These are phyloP conservation scores for Beris morrisii DNA, from an alignment of 2,888 invertebrate genomes.

Conservation along the genomic window DNA sequence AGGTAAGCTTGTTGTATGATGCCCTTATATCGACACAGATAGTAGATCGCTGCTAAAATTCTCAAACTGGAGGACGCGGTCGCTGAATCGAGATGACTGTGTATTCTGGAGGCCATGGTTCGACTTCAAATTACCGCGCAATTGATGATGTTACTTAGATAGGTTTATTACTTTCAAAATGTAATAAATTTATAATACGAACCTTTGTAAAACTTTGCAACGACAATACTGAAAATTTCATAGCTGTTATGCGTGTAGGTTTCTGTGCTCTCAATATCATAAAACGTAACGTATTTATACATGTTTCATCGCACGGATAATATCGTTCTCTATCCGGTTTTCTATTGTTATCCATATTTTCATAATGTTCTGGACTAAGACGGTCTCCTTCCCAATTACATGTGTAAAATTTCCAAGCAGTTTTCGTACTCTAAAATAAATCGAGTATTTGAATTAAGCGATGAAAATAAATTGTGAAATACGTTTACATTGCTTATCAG, in stretches of 20 bases:
- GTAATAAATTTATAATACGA: constrained; percentile 1
- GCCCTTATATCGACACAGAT: too few species aligned
- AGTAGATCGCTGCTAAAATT: too few species aligned
- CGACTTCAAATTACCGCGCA: too few species aligned
- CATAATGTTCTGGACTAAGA: constrained; percentile 16
- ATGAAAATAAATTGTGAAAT: background rate
- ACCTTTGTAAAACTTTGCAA: constrained; percentile 53
- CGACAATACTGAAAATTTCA: constrained; percentile 53
- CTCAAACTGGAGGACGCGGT: too few species aligned
- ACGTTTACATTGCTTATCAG: constrained; percentile 50
- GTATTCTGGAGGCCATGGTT: too few species aligned
- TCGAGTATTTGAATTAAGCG: background rate
- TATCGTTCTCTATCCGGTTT: constrained; percentile 2
- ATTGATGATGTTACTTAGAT: too few species aligned
- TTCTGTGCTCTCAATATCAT: constrained; percentile 52
- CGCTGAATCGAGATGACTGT: too few species aligned
- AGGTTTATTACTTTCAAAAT: too few species aligned
- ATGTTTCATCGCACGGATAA: constrained; percentile 43
- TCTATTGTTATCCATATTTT: background rate
- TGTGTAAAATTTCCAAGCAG: constrained; percentile 37
- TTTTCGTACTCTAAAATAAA: constrained; percentile 33
- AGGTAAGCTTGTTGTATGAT: too few species aligned
- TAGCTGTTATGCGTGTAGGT: constrained; percentile 51
- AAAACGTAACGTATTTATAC: constrained; percentile 46
- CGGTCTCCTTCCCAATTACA: constrained; percentile 47